Conservation (phyloP, 2,888 invertebrate genomes). For the Megamerina dolium region DNA sequence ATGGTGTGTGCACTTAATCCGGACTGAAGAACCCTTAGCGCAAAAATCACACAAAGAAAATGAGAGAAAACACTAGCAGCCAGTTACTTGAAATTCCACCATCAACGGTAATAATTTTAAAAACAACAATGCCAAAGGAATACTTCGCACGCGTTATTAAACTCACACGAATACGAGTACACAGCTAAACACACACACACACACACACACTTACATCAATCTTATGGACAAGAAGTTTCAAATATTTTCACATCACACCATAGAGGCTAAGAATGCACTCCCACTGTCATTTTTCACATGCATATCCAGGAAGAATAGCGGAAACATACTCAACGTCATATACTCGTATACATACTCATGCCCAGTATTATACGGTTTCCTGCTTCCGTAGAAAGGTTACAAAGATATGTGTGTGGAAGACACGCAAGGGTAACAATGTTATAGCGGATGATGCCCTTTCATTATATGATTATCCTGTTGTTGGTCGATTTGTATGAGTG, state of each 20-base stretch:
- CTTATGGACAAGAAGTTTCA: conserved; percentile 10
- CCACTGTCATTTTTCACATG: conserved; percentile 11
- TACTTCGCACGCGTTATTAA: conserved; percentile 22
- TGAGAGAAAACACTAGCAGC: conserved; percentile 1
- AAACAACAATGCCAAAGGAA: conserved; percentile 6
- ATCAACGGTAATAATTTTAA: neutral
- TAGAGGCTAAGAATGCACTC: conserved; percentile 14
- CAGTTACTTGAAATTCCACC: conserved; percentile 8
- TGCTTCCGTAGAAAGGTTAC: conserved; percentile 17
- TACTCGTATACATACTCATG: conserved; percentile 10
- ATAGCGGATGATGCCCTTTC: conserved; percentile 2
- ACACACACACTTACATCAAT: too few relatives aligned
- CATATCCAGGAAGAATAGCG: conserved; percentile 6
- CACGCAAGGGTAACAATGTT: conserved; percentile 11
- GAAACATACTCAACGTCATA: neutral
- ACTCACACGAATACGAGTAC: neutral
- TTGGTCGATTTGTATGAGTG: too few relatives aligned
- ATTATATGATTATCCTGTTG: conserved; percentile 14
- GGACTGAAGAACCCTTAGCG: conserved; percentile 2
- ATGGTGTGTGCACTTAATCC: conserved; percentile 24
- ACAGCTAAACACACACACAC: conserved; percentile 12
- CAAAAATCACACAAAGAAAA: conserved; percentile 6
- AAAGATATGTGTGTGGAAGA: conserved; percentile 14
- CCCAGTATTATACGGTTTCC: conserved; percentile 18
- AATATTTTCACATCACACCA: conserved; percentile 14